These are phyloP conservation scores for Noctua comes DNA, from an alignment of 2,888 invertebrate genomes.

Conservation along the genomic window DNA sequence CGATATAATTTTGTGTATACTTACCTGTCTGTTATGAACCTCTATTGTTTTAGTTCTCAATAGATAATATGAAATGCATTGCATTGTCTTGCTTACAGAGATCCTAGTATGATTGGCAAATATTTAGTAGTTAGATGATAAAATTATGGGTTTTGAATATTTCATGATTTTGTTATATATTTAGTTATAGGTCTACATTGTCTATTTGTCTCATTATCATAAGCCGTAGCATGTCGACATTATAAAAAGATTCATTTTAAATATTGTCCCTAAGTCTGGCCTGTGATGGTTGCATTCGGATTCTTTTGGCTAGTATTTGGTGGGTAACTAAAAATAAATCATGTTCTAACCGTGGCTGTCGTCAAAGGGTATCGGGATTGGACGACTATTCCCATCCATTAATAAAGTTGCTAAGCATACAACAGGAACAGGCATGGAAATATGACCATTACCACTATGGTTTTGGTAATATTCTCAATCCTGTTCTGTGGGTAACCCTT, in stretches of 20 bases:
- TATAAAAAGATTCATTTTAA: neutral
- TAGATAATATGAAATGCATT: constrained; percentile 35
- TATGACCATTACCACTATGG: neutral
- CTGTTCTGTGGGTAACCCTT: neutral
- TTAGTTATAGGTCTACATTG: neutral
- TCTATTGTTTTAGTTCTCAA: constrained; percentile 52
- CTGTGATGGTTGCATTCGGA: neutral
- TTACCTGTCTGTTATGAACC: constrained; percentile 22
- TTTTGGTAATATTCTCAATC: neutral
- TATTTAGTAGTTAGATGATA: constrained; percentile 4
- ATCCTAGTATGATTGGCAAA: constrained; percentile 23
- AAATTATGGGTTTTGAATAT: constrained; percentile 24
- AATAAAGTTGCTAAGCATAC: neutral
- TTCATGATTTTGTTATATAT: neutral
- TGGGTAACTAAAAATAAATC: neutral
- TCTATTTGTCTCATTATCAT: neutral
- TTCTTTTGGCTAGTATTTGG: too few relatives aligned
- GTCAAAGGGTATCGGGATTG: neutral
- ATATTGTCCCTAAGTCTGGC: fast-evolving
- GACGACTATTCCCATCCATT: neutral
- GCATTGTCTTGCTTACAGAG: constrained; percentile 39
- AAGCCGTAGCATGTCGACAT: neutral
- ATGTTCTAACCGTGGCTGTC: neutral
- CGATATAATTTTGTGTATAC: constrained; percentile 41
- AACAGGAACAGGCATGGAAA: neutral